Evolutionary conservation across 2,113 vertebrate species (phyloP).

Genomic region (Petromus typicus): DNA sequence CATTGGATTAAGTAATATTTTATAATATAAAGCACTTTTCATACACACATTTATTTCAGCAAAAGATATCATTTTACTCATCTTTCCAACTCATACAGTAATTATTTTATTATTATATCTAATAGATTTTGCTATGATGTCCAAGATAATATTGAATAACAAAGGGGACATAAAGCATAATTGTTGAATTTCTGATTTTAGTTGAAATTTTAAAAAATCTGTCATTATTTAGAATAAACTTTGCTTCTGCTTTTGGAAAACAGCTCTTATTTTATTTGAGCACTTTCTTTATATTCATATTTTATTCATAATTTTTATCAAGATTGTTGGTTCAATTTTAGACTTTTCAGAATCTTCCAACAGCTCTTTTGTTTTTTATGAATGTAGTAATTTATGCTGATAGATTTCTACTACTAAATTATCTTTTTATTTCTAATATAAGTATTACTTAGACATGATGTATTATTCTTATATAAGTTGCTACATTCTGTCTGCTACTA

Average conservation of each 20-base stretch:
- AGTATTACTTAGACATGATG: not conserved
- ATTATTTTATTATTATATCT: constrained; percentile 40
- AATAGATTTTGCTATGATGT: not conserved
- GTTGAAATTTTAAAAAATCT: constrained; percentile 13
- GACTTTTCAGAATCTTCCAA: not conserved
- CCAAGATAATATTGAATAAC: not conserved
- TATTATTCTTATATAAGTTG: not conserved
- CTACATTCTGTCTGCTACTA: not conserved
- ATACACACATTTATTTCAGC: not conserved
- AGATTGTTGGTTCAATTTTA: not conserved
- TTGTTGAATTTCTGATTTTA: constrained; percentile 29
- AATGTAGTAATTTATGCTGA: not conserved
- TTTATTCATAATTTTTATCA: constrained; percentile 19
- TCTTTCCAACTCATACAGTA: not conserved
- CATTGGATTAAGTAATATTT: constrained; percentile 25
- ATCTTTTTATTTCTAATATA: constrained; percentile 27
- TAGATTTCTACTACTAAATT: not conserved
- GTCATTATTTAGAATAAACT: not conserved
- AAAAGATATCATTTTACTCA: not conserved
- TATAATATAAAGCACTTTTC: not conserved
- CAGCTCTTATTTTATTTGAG: constrained; percentile 21
- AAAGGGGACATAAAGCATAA: not conserved
- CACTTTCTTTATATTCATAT: not conserved
- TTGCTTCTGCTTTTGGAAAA: constrained; percentile 29
- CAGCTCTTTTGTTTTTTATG: constrained; percentile 9